Percentiles rank a stretch among this genome's conserved stretches.
Evolutionary conservation across 2,113 vertebrate species (phyloP).

Genomic region (Oncorhynchus keta): DNA sequence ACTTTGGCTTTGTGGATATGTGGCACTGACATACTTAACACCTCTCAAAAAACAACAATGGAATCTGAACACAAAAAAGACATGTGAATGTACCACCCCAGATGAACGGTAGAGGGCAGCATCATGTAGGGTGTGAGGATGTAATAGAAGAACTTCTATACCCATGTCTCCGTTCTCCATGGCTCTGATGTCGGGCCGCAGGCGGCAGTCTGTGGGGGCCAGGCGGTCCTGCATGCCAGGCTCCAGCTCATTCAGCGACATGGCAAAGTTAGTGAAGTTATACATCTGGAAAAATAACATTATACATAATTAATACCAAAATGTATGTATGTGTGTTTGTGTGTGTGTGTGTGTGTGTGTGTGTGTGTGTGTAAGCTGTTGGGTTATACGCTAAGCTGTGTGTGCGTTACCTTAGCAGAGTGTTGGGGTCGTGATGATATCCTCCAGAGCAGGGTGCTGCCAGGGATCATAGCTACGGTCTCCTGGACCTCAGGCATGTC

Average conservation of each 20-base stretch:
- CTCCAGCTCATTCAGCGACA: constrained; percentile 90
- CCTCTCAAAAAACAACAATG: not conserved
- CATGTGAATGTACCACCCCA: not conserved
- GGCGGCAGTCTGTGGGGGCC: constrained; percentile 89
- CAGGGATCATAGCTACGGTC: constrained; percentile 88
- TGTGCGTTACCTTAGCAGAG: constrained; percentile 79
- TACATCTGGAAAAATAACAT: constrained; percentile 83
- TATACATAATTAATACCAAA: not conserved
- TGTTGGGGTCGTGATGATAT: constrained; percentile 87
- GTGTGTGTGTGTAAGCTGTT: not conserved
- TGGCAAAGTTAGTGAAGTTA: constrained; percentile 94
- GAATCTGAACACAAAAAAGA: not conserved
- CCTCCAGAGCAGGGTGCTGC: constrained; percentile 95
- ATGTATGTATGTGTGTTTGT: not conserved
- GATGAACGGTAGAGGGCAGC: constrained; percentile 47
- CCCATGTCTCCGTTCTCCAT: constrained; percentile 97
- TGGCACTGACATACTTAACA: not conserved
- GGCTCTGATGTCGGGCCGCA: constrained; percentile 91
- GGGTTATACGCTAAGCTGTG: not conserved
- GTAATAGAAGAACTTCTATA: constrained; percentile 51
- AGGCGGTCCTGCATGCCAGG: constrained; percentile 81
- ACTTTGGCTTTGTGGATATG: not conserved
- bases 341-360: not conserved
- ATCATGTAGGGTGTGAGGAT: not conserved
- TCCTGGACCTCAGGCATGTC: constrained; percentile 91